Conservation (phyloP, 2,113 vertebrate species). For the Beaufortia kweichowensis region DNA sequence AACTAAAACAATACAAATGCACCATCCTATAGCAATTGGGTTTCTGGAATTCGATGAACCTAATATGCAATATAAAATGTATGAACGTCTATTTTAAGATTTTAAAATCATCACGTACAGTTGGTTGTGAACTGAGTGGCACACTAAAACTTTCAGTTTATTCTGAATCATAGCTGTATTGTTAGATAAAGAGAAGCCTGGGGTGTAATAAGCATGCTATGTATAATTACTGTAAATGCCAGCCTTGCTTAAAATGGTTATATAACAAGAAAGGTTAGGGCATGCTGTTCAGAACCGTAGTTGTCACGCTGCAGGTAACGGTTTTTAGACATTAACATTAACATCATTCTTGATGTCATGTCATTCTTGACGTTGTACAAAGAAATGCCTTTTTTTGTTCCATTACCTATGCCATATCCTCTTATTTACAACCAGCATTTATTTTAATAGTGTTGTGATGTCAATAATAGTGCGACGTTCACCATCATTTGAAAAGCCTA, state of each 20-base stretch:
- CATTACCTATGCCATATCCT: neutral
- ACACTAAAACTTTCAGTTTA: constrained; percentile 21
- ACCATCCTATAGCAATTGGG: neutral
- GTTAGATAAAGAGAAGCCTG: constrained; percentile 29
- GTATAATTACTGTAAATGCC: constrained; percentile 39
- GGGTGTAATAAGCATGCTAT: constrained; percentile 24
- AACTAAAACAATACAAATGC: neutral
- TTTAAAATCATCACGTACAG: neutral
- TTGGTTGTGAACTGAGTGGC: neutral
- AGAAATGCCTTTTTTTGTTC: neutral
- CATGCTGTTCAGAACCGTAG: constrained; percentile 25
- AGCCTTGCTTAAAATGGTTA: constrained; percentile 27
- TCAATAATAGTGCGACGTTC: neutral
- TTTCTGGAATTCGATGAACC: neutral
- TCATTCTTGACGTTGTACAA: neutral
- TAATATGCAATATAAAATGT: neutral
- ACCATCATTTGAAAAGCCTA: constrained; percentile 22
- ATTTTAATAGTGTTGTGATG: neutral
- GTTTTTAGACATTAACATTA: constrained; percentile 4
- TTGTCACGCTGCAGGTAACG: constrained; percentile 38
- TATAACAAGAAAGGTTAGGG: constrained; percentile 24
- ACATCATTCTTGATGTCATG: constrained; percentile 13
- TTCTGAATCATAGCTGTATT: constrained; percentile 34
- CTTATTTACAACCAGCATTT: constrained; percentile 20
- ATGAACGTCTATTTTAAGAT: neutral